These are phyloP conservation scores for Channallabes apus DNA, from an alignment of 2,797 vertebrate genomes.

Conservation along the genomic window DNA sequence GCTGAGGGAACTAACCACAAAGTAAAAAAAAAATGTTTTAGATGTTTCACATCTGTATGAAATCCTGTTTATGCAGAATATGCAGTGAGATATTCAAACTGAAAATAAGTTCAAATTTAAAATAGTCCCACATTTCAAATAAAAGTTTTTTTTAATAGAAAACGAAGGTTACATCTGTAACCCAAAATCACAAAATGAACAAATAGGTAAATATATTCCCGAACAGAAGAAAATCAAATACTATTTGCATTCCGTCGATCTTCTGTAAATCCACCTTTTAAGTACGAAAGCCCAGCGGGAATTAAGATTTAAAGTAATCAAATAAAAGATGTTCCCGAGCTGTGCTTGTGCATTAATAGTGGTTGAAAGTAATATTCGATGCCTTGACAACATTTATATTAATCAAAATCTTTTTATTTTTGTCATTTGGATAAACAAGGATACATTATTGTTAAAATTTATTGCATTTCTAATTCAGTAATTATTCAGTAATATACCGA, in stretches of 20 bases:
- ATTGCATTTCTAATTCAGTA: not conserved
- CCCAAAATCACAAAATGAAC: not conserved
- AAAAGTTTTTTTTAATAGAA: not conserved
- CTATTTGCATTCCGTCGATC: constrained; percentile 24
- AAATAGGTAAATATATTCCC: not conserved
- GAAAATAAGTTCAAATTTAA: not conserved
- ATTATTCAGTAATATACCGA: not conserved
- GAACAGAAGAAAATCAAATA: not conserved
- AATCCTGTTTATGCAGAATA: not conserved
- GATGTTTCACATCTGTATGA: not conserved
- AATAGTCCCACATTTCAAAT: not conserved
- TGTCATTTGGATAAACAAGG: not conserved
- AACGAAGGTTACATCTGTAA: not conserved
- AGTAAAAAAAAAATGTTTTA: not conserved
- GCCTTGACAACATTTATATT: not conserved
- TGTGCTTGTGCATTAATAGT: constrained; percentile 12
- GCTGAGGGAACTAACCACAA: not conserved
- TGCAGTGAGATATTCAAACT: not conserved
- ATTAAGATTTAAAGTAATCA: constrained; percentile 27
- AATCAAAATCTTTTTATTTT: not conserved
- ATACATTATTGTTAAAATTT: not conserved
- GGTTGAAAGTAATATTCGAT: not conserved
- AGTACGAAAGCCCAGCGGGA: constrained; percentile 7
- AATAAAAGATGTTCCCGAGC: constrained; percentile 24
- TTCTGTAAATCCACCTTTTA: constrained; percentile 29